A percentile compares a stretch with the other conserved stretches of the same genome.
Conservation (phyloP, 2,888 invertebrate species). For the Drosophila buzzatii region DNA sequence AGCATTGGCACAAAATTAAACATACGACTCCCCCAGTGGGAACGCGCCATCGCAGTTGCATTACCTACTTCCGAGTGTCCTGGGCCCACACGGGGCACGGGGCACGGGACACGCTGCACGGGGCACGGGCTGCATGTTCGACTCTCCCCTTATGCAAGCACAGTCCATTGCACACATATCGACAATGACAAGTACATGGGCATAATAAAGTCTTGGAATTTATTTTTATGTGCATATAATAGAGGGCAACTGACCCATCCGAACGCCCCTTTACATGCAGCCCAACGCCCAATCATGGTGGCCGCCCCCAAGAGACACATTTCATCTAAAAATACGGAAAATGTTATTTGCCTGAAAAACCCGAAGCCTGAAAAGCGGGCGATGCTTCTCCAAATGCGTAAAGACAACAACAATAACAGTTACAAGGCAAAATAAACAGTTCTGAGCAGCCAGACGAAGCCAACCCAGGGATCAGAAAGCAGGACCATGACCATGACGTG, state of each 20-base stretch:
- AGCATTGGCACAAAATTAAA: constrained; percentile 74
- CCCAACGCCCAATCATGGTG: constrained; percentile 47
- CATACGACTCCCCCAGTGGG: constrained; percentile 42
- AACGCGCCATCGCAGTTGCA: constrained; percentile 37
- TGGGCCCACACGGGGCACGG: neutral
- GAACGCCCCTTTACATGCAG: constrained; percentile 16
- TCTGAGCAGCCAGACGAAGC: constrained; percentile 7
- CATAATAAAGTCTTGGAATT: constrained; percentile 81
- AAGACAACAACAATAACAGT: constrained; percentile 41
- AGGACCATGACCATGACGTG: constrained; percentile 27
- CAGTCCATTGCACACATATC: constrained; percentile 78
- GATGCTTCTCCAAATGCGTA: constrained; percentile 50
- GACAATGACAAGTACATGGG: constrained; percentile 80
- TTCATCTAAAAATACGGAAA: constrained; percentile 67
- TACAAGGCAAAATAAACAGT: constrained; percentile 51
- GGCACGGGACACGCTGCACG: constrained; percentile 24
- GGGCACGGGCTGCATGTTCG: constrained; percentile 33
- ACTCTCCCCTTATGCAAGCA: constrained; percentile 33
- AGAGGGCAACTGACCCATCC: constrained; percentile 60
- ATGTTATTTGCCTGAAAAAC: constrained; percentile 64
- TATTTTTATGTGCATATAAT: constrained; percentile 81
- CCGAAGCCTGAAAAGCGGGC: constrained; percentile 32
- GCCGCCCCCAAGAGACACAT: constrained; percentile 76
- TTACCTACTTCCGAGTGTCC: neutral
- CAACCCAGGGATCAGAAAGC: constrained; percentile 3